Evolutionary conservation across 2,797 vertebrate species (phyloP).

Genomic region (Phataginus tetradactyla): DNA sequence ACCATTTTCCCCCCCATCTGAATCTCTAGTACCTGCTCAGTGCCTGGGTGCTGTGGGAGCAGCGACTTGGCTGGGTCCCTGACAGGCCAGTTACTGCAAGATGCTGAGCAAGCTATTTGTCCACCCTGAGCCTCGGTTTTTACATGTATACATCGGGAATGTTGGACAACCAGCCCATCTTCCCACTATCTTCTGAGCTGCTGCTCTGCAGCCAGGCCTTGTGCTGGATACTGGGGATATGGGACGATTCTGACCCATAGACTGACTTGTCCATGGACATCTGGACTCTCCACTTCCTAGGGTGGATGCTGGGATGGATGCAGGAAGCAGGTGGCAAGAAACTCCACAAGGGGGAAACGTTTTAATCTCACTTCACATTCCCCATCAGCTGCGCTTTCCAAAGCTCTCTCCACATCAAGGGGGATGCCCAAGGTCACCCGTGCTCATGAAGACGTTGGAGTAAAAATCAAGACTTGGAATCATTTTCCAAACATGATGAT

Average conservation of each 20-base stretch:
- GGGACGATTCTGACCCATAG: rapidly evolving
- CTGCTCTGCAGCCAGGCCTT: neutral
- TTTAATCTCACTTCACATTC: neutral
- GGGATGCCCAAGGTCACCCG: neutral
- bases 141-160: neutral
- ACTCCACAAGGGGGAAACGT: neutral
- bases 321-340: neutral
- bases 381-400: neutral
- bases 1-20: neutral
- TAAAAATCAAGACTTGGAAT: neutral
- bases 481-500: neutral
- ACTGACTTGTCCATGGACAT: neutral
- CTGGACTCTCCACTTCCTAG: too few relatives aligned
- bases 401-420: neutral
- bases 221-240: neutral
- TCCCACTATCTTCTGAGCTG: neutral
- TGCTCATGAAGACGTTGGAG: neutral
- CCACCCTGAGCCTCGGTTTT: neutral
- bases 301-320: rapidly evolving
- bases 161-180: neutral
- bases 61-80: rapidly evolving
- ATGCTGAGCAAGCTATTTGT: neutral
- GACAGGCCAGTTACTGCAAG: neutral
- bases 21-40: neutral
- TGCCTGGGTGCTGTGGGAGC: neutral